Base-by-base conservation (phyloP, 1,140 invertebrate genomes). In the Drosophila sturtevanti region DNA sequence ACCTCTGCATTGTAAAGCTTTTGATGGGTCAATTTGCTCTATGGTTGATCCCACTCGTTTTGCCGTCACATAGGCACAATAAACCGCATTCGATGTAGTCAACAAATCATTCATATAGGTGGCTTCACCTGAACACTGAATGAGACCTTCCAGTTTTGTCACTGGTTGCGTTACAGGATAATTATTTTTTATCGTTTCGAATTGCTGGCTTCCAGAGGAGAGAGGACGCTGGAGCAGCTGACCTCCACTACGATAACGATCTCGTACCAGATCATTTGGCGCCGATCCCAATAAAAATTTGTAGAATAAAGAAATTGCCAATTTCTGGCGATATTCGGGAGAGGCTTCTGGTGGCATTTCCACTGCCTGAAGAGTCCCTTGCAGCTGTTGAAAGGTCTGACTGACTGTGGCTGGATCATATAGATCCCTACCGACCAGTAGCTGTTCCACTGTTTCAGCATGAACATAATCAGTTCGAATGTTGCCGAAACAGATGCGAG, bases 131-230 rank as follows among this genome's bases (percentile, higher is more conserved):
- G 95, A 94, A 75, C 94, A 95, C 93, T 97, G 96, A 41, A 94
- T 93, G 1, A 94, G 79, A 0, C 94, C 94, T 82, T 97, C 96
- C 3, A 96, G 68, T 91, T 98, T 98, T 2, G 93, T 93, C 16
- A 97, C 89, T 0, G 96, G 95, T 90, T 98, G 92, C 69, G 95
- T 96, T 1, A 97, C 81, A 1, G 97, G 97, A 94, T 95, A 97
- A 27, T 95, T 77, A 5, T 94, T 93, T 68, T 94, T 93, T 68
- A 96, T 94, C 0, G 95, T 96, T 63, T 96, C 94, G 79, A 94
- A 97, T 11, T 93, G 93, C 86, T 97, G 96, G n/a, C 93, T 94
- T 1, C 96, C 96, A 1, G 93, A 94, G 0, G 96, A 97, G 0
- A 97, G 68, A 0, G 93, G 93, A 16, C 96, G 93, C 21, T 93